Conservation (phyloP, 2,888 invertebrate species). For the Tipula unca region DNA sequence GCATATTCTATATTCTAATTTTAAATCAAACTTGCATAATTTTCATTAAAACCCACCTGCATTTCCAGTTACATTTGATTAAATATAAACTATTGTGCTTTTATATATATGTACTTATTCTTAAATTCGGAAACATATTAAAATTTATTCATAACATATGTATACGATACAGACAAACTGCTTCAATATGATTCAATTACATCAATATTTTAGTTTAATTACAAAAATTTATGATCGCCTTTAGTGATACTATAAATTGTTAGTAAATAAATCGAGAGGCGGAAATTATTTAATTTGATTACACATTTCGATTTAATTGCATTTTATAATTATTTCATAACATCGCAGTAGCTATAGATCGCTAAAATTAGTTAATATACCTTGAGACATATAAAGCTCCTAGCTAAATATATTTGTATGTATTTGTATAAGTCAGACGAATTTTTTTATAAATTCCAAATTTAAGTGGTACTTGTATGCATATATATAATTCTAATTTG, state of each 20-base stretch:
- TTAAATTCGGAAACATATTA: no score
- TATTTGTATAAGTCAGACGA: not conserved
- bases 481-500: no score
- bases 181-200: not conserved
- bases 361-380: not conserved
- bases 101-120: no score
- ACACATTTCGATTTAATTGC: not conserved
- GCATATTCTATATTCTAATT: no score
- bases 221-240: not conserved
- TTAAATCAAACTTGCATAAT: no score
- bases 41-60: no score
- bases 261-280: not conserved
- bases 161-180: no score
- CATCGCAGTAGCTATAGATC: not conserved
- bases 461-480: not conserved
- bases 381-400: not conserved
- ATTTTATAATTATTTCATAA: not conserved
- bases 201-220: not conserved
- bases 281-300: not conserved
- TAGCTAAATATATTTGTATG: not conserved
- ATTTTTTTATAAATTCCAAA: not conserved
- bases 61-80: no score
- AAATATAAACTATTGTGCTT: no score
- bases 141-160: no score
- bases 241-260: not conserved